Conservation (phyloP, 2,113 vertebrate genomes). For the Grammatotria lemairii region DNA sequence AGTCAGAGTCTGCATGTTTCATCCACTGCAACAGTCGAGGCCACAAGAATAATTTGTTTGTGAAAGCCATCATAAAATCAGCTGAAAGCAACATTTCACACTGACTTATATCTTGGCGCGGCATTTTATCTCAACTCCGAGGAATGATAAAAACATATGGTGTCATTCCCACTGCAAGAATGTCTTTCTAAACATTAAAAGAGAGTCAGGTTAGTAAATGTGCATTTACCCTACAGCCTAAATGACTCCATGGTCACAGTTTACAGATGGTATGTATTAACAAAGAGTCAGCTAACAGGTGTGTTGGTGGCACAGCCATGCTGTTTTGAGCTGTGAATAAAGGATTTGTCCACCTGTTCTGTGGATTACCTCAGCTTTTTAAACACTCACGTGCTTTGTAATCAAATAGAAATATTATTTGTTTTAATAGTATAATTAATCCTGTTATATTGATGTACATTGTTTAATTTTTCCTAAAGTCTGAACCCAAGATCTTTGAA, state of each 20-base stretch:
- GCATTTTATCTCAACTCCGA: neutral
- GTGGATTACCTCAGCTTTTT: neutral
- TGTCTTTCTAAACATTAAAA: neutral
- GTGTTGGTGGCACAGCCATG: neutral
- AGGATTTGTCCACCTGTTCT: neutral
- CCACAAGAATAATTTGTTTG: conserved; percentile 39
- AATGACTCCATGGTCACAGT: neutral
- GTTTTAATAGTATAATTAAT: neutral
- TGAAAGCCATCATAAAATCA: conserved; percentile 20
- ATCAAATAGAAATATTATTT: neutral
- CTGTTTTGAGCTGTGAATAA: neutral
- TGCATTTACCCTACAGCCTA: neutral
- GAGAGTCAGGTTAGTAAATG: neutral
- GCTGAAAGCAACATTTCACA: conserved; percentile 11
- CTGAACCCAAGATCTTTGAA: neutral
- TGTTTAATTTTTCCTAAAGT: neutral
- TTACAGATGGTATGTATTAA: conserved; percentile 10
- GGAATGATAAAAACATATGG: neutral
- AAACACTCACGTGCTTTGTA: neutral
- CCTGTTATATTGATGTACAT: neutral
- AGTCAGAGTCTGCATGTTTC: conserved; percentile 40
- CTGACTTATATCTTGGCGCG: neutral
- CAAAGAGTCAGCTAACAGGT: conserved; percentile 3
- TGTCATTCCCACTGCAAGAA: neutral
- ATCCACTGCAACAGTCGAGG: conserved; percentile 25